phyloP scores from a whole-genome alignment of 2,888 invertebrate genomes.

The Euspilapteryx auroguttella region DNA sequence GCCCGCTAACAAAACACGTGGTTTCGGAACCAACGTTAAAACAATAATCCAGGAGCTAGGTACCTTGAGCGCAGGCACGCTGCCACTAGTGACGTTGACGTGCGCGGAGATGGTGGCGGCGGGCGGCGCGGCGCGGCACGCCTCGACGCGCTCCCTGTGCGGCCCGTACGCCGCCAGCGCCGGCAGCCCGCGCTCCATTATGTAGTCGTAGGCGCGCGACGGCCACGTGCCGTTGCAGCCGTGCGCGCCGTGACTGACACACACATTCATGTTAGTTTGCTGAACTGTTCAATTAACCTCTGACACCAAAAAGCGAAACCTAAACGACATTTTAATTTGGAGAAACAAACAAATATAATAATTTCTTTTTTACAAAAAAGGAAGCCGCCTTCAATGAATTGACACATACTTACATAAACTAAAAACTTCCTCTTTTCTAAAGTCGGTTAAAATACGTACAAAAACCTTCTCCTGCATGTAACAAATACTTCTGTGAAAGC shows the following conservation, averaged over 20 bases:
- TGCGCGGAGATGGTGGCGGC: slow-evolving; percentile 34
- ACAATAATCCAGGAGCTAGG: too few relatives aligned
- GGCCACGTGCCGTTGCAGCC: slow-evolving; percentile 43
- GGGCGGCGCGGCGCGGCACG: slow-evolving; percentile 23
- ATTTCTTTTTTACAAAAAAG: too few relatives aligned
- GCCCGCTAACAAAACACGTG: too few relatives aligned
- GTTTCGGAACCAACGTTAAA: too few relatives aligned
- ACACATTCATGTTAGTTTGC: background rate
- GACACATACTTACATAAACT: too few relatives aligned
- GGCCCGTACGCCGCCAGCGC: slow-evolving; percentile 24
- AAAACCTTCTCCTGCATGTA: too few relatives aligned
- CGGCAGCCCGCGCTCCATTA: slow-evolving; percentile 24
- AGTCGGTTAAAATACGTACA: too few relatives aligned
- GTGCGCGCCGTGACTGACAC: slow-evolving; percentile 22
- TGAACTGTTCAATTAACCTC: background rate
- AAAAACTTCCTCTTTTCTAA: too few relatives aligned
- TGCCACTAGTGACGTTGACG: slow-evolving; percentile 31
- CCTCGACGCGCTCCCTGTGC: slow-evolving; percentile 21
- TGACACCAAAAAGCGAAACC: background rate
- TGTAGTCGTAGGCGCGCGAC: slow-evolving; percentile 30
- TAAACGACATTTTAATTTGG: background rate
- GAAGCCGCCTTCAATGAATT: too few relatives aligned
- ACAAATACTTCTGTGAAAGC: too few relatives aligned
- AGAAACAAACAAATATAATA: background rate
- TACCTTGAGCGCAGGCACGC: slow-evolving; percentile 37